Percentiles rank a stretch among this genome's conserved stretches.
Conservation (phyloP, 92 coral and sea anemone genomes). For the Paramuricea clavata region DNA sequence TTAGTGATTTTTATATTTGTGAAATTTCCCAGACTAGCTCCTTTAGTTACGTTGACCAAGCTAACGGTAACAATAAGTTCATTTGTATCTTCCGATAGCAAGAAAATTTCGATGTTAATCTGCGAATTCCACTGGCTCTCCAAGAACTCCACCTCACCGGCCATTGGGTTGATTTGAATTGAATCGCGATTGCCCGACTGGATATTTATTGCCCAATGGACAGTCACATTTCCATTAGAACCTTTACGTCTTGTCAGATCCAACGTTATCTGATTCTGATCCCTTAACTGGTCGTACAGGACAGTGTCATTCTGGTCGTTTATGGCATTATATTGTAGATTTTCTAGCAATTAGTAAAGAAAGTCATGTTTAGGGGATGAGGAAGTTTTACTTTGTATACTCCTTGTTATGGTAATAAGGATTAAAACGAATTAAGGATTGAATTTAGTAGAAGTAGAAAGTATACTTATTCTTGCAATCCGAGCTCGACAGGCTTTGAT, state of each 20-base stretch:
- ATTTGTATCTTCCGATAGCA: background rate
- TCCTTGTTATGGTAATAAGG: too few species aligned
- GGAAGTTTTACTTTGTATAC: too few species aligned
- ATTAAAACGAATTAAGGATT: too few species aligned
- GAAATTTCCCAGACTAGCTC: background rate
- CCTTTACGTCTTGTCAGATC: conserved; percentile 3
- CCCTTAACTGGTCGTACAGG: background rate
- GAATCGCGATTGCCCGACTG: background rate
- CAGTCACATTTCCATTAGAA: background rate
- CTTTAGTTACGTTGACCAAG: background rate
- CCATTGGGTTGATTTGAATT: background rate
- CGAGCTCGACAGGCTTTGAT: too few species aligned
- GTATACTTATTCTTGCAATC: too few species aligned
- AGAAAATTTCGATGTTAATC: background rate
- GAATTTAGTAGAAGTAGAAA: too few species aligned
- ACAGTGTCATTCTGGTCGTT: background rate
- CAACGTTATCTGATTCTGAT: background rate
- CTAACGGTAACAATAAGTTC: background rate
- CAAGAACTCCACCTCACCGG: background rate
- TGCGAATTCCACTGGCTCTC: background rate
- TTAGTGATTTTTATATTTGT: background rate
- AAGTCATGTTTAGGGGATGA: too few species aligned
- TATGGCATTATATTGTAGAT: too few species aligned
- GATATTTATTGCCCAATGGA: background rate
- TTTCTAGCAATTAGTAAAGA: too few species aligned